phyloP scores from a whole-genome alignment of 2,888 invertebrate species.

The Altica lythri region DNA sequence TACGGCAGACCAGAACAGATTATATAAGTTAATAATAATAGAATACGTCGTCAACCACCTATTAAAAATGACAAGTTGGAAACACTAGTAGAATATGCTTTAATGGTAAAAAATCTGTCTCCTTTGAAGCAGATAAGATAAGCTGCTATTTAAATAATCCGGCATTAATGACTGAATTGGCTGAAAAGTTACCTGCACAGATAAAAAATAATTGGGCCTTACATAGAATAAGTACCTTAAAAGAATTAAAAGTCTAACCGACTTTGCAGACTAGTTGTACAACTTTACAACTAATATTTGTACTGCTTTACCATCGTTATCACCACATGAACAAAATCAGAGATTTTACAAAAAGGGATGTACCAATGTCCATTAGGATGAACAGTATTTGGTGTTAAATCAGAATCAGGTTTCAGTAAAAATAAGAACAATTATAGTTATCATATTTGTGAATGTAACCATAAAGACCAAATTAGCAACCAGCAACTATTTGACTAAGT shows the following conservation, averaged over 20 bases:
- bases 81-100: conserved; percentile 21
- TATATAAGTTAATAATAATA: conserved; percentile 18
- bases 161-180: conserved; percentile 11
- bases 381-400: conserved; percentile 15
- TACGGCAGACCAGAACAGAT: conserved; percentile 23
- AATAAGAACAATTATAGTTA: conserved; percentile 7
- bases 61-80: conserved; percentile 17
- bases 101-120: conserved; percentile 21
- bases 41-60: conserved; percentile 16
- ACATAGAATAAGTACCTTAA: conserved; percentile 4
- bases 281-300: conserved; percentile 9
- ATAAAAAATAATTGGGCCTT: conserved; percentile 21
- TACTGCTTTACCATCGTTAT: conserved; percentile 4
- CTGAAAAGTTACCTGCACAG: conserved; percentile 10
- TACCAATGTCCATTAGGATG: conserved; percentile 28
- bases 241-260: conserved; percentile 8
- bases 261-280: conserved; percentile 13
- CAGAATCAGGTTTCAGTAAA: not conserved
- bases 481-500: conserved; percentile 13
- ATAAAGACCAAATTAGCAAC: conserved; percentile 2
- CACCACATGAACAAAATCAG: not conserved
- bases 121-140: conserved; percentile 2
- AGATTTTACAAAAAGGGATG: not conserved
- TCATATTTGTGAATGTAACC: conserved; percentile 1
- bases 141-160: conserved; percentile 11